Evolutionary conservation across 2,888 invertebrate genomes (phyloP).

Genomic region (Ormyrus labotus): DNA sequence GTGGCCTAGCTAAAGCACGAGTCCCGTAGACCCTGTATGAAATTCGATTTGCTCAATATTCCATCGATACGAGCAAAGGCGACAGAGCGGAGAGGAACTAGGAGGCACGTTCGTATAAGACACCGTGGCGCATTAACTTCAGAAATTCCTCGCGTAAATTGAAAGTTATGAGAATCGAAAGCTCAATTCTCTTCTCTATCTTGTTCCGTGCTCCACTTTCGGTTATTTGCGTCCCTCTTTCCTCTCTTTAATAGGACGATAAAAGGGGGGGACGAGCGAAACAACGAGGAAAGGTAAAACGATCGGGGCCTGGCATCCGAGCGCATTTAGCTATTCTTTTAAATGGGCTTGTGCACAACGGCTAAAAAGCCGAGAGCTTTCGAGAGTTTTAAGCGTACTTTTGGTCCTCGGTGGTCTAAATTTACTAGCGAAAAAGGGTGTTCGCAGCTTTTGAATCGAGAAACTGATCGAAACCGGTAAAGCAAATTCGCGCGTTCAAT

Average conservation of each 20-base stretch:
- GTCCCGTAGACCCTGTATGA: not conserved
- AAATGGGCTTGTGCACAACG: not conserved
- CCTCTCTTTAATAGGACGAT: not conserved
- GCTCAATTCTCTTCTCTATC: constrained; percentile 1
- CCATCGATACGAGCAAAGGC: constrained; percentile 3
- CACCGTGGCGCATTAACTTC: constrained; percentile 20
- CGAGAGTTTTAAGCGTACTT: not conserved
- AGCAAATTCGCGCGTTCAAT: too few species aligned
- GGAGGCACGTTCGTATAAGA: constrained; percentile 5
- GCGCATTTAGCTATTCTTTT: not conserved
- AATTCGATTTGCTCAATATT: constrained; percentile 30
- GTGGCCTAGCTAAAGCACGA: not conserved
- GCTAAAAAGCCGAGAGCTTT: not conserved
- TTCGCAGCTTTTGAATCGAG: too few species aligned
- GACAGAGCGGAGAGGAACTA: too few species aligned
- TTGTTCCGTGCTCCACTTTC: constrained; percentile 3
- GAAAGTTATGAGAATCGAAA: constrained; percentile 36
- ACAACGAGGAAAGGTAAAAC: not conserved
- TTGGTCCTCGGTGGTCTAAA: not conserved
- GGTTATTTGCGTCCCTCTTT: not conserved
- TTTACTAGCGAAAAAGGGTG: too few species aligned
- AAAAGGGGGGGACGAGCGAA: not conserved
- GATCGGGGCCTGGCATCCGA: not conserved
- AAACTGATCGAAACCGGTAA: too few species aligned
- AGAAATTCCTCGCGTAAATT: constrained; percentile 29